Evolutionary conservation across 2,797 vertebrate species (phyloP).

Genomic region (Molossus molossus): DNA sequence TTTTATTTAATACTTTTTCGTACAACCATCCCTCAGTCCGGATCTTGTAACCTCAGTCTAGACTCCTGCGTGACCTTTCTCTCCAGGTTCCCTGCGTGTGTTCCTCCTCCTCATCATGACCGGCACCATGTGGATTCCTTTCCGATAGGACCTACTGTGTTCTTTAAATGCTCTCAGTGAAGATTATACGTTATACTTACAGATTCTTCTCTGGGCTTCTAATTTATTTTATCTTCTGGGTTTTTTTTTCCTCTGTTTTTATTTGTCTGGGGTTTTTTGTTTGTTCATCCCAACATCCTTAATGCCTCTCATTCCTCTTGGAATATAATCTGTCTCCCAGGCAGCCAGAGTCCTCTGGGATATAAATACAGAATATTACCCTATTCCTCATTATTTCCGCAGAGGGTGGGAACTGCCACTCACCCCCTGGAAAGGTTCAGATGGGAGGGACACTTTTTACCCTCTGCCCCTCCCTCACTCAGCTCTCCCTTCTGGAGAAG

Average conservation of each 20-base stretch:
- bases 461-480: not conserved
- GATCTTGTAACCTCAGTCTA: not conserved
- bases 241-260: not conserved
- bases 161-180: conserved; percentile 19
- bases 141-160: not conserved
- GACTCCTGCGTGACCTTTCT: not conserved
- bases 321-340: not conserved
- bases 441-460: not conserved
- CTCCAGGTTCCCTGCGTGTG: not conserved
- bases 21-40: not conserved
- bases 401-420: not conserved
- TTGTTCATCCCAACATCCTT: not conserved
- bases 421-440: not conserved
- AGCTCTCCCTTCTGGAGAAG: not conserved
- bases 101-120: not conserved
- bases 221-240: not conserved
- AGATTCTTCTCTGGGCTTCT: not conserved
- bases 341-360: not conserved
- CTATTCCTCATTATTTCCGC: not conserved
- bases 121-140: not conserved
- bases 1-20: not conserved
- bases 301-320: not conserved
- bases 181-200: not conserved
- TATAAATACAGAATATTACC: not conserved
- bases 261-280: not conserved